Evolutionary conservation across 2,888 invertebrate genomes (phyloP).

Genomic region (Caenorhabditis auriculariae): DNA sequence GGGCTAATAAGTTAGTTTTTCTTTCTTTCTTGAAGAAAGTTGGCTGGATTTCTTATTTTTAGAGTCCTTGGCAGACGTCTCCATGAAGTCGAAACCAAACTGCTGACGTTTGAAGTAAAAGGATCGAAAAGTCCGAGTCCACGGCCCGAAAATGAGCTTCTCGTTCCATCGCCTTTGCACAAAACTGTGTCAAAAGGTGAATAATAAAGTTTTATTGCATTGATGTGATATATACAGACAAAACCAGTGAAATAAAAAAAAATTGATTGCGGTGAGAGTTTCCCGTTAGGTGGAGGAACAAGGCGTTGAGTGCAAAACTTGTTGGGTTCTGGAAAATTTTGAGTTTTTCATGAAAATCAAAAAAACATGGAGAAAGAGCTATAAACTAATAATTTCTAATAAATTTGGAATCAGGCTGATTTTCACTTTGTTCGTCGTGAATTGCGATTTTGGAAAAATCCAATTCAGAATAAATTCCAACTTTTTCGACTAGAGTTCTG

Average conservation of each 20-base stretch:
- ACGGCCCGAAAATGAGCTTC: conserved; percentile 14
- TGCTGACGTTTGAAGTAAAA: conserved; percentile 21
- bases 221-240: conserved; percentile 21
- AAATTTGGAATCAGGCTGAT: background rate
- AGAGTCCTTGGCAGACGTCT: conserved; percentile 81
- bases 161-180: conserved; percentile 7
- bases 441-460: no score
- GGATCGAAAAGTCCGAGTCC: conserved; percentile 27
- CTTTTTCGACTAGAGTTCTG: no score
- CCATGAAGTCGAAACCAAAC: conserved; percentile 74
- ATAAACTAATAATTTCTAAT: no score
- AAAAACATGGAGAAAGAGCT: no score
- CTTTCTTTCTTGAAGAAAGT: no score
- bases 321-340: conserved; percentile 20
- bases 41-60: no score
- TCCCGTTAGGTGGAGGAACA: conserved; percentile 12
- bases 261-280: conserved; percentile 9
- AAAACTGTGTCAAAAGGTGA: background rate
- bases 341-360: no score
- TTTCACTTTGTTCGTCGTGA: no score
- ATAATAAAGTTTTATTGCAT: conserved; percentile 1
- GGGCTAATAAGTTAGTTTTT: conserved; percentile 76
- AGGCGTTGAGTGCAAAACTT: conserved; percentile 21
- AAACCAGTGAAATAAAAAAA: conserved; percentile 6
- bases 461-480: no score